Percentiles rank a stretch among this genome's conserved stretches.
Evolutionary conservation across 2,797 vertebrate species (phyloP).

Genomic region (Enteromius fasciolatus): DNA sequence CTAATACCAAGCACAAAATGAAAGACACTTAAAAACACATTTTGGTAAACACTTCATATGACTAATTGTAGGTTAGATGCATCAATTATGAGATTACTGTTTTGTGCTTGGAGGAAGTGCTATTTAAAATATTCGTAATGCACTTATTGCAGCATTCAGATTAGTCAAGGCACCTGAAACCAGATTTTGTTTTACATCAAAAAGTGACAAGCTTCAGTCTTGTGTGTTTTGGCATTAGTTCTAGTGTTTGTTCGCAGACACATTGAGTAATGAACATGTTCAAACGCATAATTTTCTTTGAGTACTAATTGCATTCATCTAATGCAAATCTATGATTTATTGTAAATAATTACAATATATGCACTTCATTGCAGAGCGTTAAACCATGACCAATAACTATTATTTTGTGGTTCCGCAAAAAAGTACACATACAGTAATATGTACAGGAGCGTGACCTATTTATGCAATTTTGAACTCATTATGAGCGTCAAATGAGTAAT

Average conservation of each 20-base stretch:
- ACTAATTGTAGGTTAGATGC: neutral
- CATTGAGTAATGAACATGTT: neutral
- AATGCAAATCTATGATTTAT: neutral
- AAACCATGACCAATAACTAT: neutral
- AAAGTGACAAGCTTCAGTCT: neutral
- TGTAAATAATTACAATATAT: neutral
- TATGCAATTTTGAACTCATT: slow-evolving; percentile 26
- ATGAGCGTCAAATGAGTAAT: neutral
- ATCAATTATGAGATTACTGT: neutral
- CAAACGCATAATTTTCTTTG: neutral
- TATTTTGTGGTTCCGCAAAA: neutral
- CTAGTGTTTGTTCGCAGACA: neutral
- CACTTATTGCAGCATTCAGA: neutral
- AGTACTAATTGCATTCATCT: neutral
- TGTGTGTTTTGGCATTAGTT: neutral
- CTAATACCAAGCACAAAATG: slow-evolving; percentile 7
- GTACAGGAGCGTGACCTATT: neutral
- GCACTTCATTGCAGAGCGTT: neutral
- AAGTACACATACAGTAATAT: neutral
- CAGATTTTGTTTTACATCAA: neutral
- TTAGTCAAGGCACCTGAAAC: neutral
- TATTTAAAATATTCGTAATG: neutral
- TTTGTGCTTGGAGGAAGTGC: neutral
- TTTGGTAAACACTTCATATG: neutral
- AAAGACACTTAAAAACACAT: neutral